Evolutionary conservation across 2,113 vertebrate species (phyloP).

Genomic region (Saguinus midas): DNA sequence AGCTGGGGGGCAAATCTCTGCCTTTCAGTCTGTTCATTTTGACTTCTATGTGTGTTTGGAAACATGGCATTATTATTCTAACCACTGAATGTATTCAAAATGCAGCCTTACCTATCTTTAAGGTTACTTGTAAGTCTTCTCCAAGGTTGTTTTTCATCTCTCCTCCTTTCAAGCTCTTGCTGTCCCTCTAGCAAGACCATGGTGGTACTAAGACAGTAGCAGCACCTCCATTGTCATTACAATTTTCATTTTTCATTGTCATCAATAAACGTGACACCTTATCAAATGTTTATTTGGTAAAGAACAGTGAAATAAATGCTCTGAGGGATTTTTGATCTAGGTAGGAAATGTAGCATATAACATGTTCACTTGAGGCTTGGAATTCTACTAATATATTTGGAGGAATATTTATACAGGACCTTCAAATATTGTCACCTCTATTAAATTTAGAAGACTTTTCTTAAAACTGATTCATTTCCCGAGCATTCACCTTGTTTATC

Average conservation of each 20-base stretch:
- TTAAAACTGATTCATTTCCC: not conserved
- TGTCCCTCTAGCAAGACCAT: not conserved
- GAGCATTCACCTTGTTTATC: not conserved
- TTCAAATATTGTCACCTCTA: not conserved
- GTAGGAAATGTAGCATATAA: not conserved
- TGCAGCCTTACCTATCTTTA: constrained; percentile 53
- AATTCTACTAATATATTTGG: not conserved
- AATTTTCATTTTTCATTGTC: not conserved
- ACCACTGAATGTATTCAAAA: constrained; percentile 54
- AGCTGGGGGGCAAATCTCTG: constrained; percentile 61
- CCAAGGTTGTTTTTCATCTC: constrained; percentile 22
- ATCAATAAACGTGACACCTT: not conserved
- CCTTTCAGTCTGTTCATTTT: constrained; percentile 54
- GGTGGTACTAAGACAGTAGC: not conserved
- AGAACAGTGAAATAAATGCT: not conserved
- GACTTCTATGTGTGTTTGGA: constrained; percentile 56
- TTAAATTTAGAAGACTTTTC: not conserved
- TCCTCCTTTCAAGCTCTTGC: not conserved
- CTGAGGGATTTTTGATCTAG: not conserved
- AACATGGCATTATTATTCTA: constrained; percentile 47
- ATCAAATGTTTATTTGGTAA: not conserved
- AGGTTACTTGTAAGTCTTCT: constrained; percentile 45
- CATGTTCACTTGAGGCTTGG: not conserved
- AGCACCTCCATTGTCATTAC: not conserved
- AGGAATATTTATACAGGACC: not conserved